Evolutionary conservation across 2,113 vertebrate species (phyloP).

Genomic region (Chaetorhynchus papuensis): DNA sequence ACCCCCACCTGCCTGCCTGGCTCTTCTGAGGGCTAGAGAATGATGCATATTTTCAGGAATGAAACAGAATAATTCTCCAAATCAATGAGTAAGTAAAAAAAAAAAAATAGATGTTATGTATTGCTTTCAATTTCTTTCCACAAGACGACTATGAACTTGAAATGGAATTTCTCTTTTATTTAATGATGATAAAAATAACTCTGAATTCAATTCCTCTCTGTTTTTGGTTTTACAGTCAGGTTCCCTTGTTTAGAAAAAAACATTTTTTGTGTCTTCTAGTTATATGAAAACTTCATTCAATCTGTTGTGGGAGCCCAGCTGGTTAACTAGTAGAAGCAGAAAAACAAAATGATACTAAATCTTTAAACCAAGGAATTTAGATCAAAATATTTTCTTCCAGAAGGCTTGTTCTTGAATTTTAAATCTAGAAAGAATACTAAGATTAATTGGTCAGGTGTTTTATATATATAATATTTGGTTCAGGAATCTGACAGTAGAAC

Average conservation of each 20-base stretch:
- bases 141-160: not conserved
- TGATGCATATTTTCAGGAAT: not conserved
- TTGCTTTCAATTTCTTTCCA: not conserved
- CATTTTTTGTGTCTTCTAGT: not conserved
- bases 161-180: not conserved
- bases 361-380: not conserved
- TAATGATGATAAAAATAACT: not conserved
- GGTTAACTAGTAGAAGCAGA: not conserved
- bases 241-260: not conserved
- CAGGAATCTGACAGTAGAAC: not conserved
- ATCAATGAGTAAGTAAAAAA: not conserved
- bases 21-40: not conserved
- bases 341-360: not conserved
- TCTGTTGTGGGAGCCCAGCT: not conserved
- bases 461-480: not conserved
- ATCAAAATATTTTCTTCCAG: not conserved
- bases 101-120: not conserved
- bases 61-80: not conserved
- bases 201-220: not conserved
- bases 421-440: not conserved
- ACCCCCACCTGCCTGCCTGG: not conserved
- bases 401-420: not conserved
- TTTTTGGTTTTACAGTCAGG: not conserved
- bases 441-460: not conserved
- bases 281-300: not conserved